Percentiles rank a stretch among this genome's conserved stretches.
Evolutionary conservation across 2,888 invertebrate genomes (phyloP).

Genomic region (Slavum lentiscoides): DNA sequence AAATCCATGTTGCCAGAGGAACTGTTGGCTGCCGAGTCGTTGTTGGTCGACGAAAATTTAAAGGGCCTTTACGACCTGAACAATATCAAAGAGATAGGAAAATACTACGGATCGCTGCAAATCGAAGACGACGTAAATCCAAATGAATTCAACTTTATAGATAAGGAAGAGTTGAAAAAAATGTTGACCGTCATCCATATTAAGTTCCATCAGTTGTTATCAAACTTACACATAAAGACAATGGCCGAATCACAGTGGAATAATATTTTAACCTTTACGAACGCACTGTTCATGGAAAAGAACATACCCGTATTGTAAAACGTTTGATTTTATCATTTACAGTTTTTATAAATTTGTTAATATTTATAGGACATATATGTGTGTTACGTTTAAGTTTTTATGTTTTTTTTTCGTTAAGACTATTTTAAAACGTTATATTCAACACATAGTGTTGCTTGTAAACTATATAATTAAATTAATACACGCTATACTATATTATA

Average conservation of each 20-base stretch:
- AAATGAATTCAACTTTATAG: accelerated
- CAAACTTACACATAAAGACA: background rate
- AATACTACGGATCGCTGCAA: background rate
- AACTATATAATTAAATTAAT: too few relatives aligned
- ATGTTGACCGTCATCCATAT: background rate
- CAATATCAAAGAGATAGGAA: background rate
- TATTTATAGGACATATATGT: too few relatives aligned
- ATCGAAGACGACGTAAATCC: background rate
- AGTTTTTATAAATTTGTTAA: too few relatives aligned
- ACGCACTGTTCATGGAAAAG: too few relatives aligned
- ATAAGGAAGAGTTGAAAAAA: background rate
- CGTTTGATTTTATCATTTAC: too few relatives aligned
- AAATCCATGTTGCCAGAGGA: background rate
- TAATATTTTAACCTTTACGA: too few relatives aligned
- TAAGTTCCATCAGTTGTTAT: background rate
- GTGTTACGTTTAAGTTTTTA: too few relatives aligned
- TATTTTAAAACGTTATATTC: too few relatives aligned
- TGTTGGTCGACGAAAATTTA: background rate
- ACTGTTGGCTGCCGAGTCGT: accelerated
- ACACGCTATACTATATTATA: too few relatives aligned
- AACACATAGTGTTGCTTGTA: too few relatives aligned
- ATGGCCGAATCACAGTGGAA: background rate
- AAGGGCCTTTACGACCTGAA: background rate
- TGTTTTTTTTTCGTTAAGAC: too few relatives aligned
- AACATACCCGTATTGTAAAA: too few relatives aligned